Percentiles rank a stretch among this genome's conserved stretches.
Evolutionary conservation across 64 coral and sea anemone genomes (phyloP).

Genomic region (Cladopsammia gracilis): DNA sequence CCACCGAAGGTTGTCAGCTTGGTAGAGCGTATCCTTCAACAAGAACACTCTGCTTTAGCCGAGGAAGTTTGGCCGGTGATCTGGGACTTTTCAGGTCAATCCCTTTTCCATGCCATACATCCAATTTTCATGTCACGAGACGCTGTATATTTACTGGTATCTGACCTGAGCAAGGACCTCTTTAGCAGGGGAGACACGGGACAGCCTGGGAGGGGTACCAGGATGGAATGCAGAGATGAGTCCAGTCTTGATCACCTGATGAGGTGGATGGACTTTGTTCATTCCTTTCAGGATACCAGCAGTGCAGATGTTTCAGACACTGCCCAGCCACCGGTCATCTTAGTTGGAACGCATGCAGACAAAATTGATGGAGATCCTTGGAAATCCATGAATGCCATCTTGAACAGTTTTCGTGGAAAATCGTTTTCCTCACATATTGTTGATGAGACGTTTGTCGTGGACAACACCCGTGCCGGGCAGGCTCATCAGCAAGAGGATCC

Average conservation of each 20-base stretch:
- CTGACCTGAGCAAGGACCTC: slow-evolving; percentile 32
- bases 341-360: slow-evolving; percentile 39
- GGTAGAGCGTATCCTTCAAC: slow-evolving; percentile 15
- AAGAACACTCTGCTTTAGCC: background rate
- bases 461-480: slow-evolving; percentile 35
- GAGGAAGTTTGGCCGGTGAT: slow-evolving; percentile 40
- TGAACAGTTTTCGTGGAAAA: slow-evolving; percentile 22
- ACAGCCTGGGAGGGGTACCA: background rate
- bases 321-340: slow-evolving; percentile 32
- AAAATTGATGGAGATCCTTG: slow-evolving; percentile 30
- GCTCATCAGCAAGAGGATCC: slow-evolving; percentile 19
- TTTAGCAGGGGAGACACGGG: background rate
- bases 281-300: slow-evolving; percentile 12
- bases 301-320: background rate
- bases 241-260: slow-evolving; percentile 31
- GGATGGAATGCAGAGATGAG: background rate
- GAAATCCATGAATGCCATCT: background rate
- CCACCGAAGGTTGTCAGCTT: background rate
- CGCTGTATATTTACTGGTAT: slow-evolving; percentile 35
- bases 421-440: slow-evolving; percentile 34
- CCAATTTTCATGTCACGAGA: slow-evolving; percentile 28
- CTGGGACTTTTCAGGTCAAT: slow-evolving; percentile 47
- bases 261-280: slow-evolving; percentile 59
- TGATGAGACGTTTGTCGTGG: slow-evolving; percentile 16
- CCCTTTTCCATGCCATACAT: slow-evolving; percentile 25